Conservation (phyloP, 2,888 invertebrate species). For the Macrophya annulata region DNA sequence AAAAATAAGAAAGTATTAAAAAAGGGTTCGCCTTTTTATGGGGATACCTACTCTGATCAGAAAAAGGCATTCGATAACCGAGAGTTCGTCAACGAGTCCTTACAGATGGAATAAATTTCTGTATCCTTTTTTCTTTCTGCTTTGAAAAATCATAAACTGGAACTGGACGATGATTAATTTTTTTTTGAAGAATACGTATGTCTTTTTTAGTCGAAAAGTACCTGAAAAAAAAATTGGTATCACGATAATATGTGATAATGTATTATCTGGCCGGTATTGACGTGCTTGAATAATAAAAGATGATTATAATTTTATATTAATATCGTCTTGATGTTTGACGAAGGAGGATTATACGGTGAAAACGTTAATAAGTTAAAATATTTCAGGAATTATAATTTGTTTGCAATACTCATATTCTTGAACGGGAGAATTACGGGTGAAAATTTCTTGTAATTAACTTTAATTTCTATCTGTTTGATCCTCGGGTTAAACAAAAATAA, state of each 20-base stretch:
- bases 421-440: neutral
- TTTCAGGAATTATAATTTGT: neutral
- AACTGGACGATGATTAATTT: no score
- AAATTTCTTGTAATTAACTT: neutral
- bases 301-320: neutral
- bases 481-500: neutral
- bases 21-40: neutral
- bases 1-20: no score
- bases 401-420: neutral
- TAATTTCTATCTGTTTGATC: neutral
- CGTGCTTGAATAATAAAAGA: neutral
- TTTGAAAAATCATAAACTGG: no score
- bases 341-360: neutral
- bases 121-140: neutral
- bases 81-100: slow-evolving; percentile 9
- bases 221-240: no score
- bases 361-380: neutral
- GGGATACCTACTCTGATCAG: neutral
- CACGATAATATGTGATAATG: neutral
- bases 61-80: neutral
- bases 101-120: neutral
- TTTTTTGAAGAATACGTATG: no score
- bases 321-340: neutral
- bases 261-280: neutral
- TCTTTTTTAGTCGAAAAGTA: no score